These are phyloP conservation scores for Xenopus petersii DNA, from an alignment of 2,797 vertebrate genomes.

Conservation along the genomic window DNA sequence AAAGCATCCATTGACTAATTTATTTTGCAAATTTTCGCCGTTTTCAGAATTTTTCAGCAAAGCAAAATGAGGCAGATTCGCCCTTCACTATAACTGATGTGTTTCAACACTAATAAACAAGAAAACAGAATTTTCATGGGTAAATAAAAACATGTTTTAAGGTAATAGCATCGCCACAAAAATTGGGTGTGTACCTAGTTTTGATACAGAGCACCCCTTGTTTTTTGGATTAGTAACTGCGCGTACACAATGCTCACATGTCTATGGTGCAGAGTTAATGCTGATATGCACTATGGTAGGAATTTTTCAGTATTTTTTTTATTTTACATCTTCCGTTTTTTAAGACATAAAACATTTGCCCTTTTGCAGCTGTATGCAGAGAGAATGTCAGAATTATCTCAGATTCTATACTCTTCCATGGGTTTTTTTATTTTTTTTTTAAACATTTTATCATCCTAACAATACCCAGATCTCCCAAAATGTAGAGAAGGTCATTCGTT, in stretches of 20 bases:
- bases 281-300: background rate
- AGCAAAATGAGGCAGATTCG: too few relatives aligned
- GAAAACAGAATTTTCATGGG: too few relatives aligned
- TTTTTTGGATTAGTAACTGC: too few relatives aligned
- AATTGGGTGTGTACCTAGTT: too few relatives aligned
- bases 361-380: conserved; percentile 49
- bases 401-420: conserved; percentile 47
- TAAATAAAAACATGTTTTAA: too few relatives aligned
- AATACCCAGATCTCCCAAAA: conserved; percentile 58
- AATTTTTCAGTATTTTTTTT: conserved; percentile 10
- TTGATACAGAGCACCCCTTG: background rate
- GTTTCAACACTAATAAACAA: too few relatives aligned
- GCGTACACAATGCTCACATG: background rate
- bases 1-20: too few relatives aligned
- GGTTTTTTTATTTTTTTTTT: conserved; percentile 31
- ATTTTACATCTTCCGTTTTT: conserved; percentile 12
- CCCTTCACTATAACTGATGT: too few relatives aligned
- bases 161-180: too few relatives aligned
- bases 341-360: conserved; percentile 46
- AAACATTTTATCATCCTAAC: conserved; percentile 57
- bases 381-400: conserved; percentile 50
- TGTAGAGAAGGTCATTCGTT: conserved; percentile 56
- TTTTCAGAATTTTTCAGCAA: too few relatives aligned
- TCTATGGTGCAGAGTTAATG: background rate
- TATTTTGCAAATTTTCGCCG: too few relatives aligned